Percentiles rank a stretch among this genome's conserved stretches.
Conservation (phyloP, 2,888 invertebrate genomes). For the Eumacrocentrus americanus region DNA sequence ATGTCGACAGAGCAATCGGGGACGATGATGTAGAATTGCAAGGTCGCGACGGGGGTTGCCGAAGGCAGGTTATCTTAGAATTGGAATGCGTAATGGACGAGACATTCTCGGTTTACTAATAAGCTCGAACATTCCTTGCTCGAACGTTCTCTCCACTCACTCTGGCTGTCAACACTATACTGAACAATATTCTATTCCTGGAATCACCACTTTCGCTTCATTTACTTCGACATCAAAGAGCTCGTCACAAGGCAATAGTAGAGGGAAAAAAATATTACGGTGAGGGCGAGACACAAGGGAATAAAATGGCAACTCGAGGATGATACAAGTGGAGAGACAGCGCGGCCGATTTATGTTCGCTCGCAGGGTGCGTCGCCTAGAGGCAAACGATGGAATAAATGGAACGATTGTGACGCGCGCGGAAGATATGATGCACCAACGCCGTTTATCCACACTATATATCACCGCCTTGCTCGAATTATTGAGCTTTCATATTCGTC, state of each 20-base stretch:
- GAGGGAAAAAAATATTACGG: not conserved
- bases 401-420: constrained; percentile 32
- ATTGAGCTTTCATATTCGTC: too few relatives aligned
- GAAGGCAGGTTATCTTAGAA: constrained; percentile 53
- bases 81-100: constrained; percentile 59
- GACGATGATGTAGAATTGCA: constrained; percentile 40
- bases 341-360: constrained; percentile 26
- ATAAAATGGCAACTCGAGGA: constrained; percentile 7
- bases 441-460: constrained; percentile 29
- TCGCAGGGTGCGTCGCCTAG: constrained; percentile 10
- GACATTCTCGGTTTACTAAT: constrained; percentile 57
- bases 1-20: constrained; percentile 20
- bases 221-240: not conserved
- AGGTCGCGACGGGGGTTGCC: constrained; percentile 36
- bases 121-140: constrained; percentile 40
- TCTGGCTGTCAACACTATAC: not conserved
- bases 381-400: constrained; percentile 29
- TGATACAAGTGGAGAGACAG: constrained; percentile 16
- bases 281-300: constrained; percentile 13
- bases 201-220: too few relatives aligned
- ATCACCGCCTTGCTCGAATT: too few relatives aligned
- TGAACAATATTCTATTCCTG: not conserved
- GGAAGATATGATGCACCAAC: constrained; percentile 47
- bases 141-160: not conserved
- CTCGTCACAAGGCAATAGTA: not conserved